Evolutionary conservation across 2,888 invertebrate species (phyloP), one percentile per base, ranked within the genome.

Genomic region (Bimastos eiseni): DNA sequence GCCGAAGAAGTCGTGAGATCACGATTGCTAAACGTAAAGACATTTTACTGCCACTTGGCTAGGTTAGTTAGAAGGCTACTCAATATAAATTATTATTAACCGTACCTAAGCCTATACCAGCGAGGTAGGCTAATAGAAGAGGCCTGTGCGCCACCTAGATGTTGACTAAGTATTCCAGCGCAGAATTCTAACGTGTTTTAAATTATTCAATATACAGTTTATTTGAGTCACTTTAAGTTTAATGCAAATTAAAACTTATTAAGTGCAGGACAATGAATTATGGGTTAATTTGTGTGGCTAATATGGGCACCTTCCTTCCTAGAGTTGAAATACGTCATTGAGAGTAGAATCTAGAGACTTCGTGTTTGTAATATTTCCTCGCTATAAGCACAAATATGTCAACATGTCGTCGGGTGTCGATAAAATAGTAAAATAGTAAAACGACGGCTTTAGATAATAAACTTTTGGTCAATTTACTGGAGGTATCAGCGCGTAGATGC

Each of bases 351-450:
- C 70, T n/a, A n/a, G 5, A n/a, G 55, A 70, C 30, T n/a, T 49
- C n/a, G 30, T n/a, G 30, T 70, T 49, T 70, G 21, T n/a, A n/a
- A n/a, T 70, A n/a, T 17, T 70, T 70, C 70, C n/a, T 70, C 13
- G 70, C 24, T 55, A 24, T 30, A 55, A 4, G 5, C 11, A 30
- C 30, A 30, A 70, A 70, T n/a, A 70, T 70, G 70, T 70, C 70
- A 70, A 70, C 70, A 70, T 70, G 70, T 70, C 70, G 70, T 70
- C 30, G 70, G n/a, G 3, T n/a, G 70, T 70, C 70, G 70, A 70
- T 70, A 70, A 70, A 70, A 70, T 70, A 70, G 70, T 70, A n/a
- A n/a, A n/a, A n/a, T 70, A n/a, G n/a, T n/a, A 70, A 70, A 70
- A 70, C 30, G 70, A 70, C 70, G 70, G 11, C 30, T 70, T 70